Evolutionary conservation across 2,797 vertebrate genomes (phyloP), one percentile per base, ranked within the genome.

Genomic region (Caiman crocodilus): DNA sequence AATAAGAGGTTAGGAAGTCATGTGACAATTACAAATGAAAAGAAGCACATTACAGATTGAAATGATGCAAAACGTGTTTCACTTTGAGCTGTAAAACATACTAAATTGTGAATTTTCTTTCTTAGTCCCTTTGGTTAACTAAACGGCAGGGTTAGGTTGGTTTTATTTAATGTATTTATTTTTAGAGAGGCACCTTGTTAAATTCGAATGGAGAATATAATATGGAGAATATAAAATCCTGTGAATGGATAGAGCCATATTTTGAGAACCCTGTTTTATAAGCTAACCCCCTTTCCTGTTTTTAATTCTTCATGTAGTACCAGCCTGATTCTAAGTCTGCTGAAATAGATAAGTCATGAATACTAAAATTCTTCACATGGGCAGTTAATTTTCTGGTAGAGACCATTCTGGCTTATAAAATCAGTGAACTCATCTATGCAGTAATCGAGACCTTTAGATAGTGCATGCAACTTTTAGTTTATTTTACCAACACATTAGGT

Each of bases 401-500:
- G 92, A 81, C 86, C 32, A 75, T n/a, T 92, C 58, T 67, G 81
- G n/a, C 5, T 0, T 42, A 18, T 56, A 78, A 84, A 90, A 84
- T n/a, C 1, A 0, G 69, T 92, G 82, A 94, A 91, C 28, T 88
- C 56, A 88, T 30, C 26, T 35, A 60, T n/a, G 63, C 2, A 25
- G 14, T 65, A 87, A 69, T 63, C 76, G 42, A 92, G 12, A 11
- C 64, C 81, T 82, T 93, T 90, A 55, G 82, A 80, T 95, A 77
- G 30, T 11, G 5, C 58, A 20, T 8, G 55, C 74, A 67, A 35
- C 77, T 85, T 82, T 83, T 61, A 63, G 6, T 85, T 88, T 50
- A 57, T 5, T 74, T 76, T 89, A 79, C 42, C 30, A 81, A 64
- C 5, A 61, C 5, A 76, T 81, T 57, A 56, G 76, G 59, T 89